Evolutionary conservation across 2,113 vertebrate species (phyloP), one percentile per base, ranked within the genome.

Genomic region (Poeciliopsis retropinna): DNA sequence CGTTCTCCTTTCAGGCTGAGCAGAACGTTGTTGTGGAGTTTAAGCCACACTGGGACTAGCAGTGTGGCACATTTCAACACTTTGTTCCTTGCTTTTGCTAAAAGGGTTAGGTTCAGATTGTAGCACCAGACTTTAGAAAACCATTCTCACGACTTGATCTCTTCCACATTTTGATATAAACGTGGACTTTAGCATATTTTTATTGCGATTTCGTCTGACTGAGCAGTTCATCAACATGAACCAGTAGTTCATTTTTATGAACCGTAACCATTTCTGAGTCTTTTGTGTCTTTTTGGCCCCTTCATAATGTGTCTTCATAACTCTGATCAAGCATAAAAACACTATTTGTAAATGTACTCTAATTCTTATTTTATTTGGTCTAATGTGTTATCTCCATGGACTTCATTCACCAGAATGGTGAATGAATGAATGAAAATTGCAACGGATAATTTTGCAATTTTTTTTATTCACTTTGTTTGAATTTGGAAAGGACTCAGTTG

Each of bases 371-470:
- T 54, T 54, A 22, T 54, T 6, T 54, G 17, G 47, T 54, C 17
- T 22, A 25, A 8, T 54, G 19, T 54, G 47, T 22, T 54, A 54
- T 22, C 17, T 25, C 47, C 47, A 19, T 54, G 19, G 5, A 54
- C 25, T 54, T 19, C 9, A 41, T 41, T 14, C 39, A 41, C 12
- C 39, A 41, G 14, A 41, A 54, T 54, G 47, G n/a, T n/a, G n/a
- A n/a, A n/a, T n/a, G n/a, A n/a, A n/a, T n/a, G n/a, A n/a, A n/a
- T n/a, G n/a, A n/a, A n/a, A n/a, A 22, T 19, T 25, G 2, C 19
- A 7, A 8, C 1, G 1, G 19, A 7, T 8, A 0, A 54, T 25
- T 22, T 25, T 8, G 7, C 1, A 25, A 6, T 0, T 51, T 54
- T 25, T 54, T 54, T 25, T 5, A 34, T 34, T 51, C 44, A 15